Conservation (phyloP, 2,797 vertebrate genomes). For the Myotis planiceps region DNA sequence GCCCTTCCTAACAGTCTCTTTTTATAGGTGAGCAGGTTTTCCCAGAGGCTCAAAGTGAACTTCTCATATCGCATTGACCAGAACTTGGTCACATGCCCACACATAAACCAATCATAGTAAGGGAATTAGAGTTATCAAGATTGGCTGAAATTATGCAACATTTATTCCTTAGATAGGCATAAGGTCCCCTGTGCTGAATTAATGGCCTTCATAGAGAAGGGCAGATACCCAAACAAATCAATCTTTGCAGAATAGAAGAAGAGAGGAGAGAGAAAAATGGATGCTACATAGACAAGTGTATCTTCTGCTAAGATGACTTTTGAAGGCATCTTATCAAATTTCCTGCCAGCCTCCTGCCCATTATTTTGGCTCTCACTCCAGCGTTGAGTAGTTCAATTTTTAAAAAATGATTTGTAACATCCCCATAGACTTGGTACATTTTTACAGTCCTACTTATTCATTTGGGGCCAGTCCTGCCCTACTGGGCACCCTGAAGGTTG, state of each 20-base stretch:
- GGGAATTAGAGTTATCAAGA: neutral
- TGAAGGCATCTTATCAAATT: neutral
- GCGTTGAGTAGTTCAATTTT: neutral
- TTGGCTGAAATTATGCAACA: neutral
- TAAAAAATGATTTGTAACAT: neutral
- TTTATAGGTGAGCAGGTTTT: neutral
- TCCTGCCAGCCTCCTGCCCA: neutral
- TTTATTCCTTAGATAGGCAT: neutral
- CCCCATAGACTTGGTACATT: neutral
- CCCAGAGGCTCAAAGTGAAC: neutral
- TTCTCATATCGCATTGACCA: neutral
- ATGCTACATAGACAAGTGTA: neutral
- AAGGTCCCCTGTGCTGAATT: neutral
- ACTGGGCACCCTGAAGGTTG: neutral
- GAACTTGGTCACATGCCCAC: neutral
- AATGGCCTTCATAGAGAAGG: neutral
- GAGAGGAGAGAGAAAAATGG: neutral
- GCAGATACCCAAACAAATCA: neutral
- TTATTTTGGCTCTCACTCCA: neutral
- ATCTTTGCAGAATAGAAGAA: neutral
- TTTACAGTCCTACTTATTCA: neutral
- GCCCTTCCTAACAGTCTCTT: neutral
- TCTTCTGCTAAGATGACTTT: neutral
- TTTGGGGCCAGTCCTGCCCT: neutral
- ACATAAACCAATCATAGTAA: neutral